Conservation (phyloP, 2,113 vertebrate genomes). For the Rhegmatorhina hoffmannsi region DNA sequence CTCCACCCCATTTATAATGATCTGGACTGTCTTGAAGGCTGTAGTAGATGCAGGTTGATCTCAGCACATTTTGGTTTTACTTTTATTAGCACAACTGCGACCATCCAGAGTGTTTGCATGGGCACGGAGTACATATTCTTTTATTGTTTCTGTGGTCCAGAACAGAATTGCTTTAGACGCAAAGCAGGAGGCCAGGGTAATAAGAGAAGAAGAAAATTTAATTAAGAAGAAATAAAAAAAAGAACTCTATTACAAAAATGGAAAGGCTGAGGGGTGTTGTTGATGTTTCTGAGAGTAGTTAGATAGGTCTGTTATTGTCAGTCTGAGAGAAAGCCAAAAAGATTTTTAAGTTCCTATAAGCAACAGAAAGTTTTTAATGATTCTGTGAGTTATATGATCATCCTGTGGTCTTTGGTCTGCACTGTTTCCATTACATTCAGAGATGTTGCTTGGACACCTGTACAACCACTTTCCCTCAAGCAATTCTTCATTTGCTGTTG, state of each 20-base stretch:
- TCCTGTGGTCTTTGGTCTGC: not conserved
- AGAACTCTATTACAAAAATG: not conserved
- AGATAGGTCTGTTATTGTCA: not conserved
- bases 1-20: not conserved
- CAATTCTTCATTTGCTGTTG: not conserved
- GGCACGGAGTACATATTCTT: not conserved
- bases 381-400: not conserved
- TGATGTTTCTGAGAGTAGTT: constrained; percentile 2
- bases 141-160: not conserved
- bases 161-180: not conserved
- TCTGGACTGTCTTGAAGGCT: not conserved
- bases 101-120: not conserved
- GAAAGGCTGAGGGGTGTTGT: not conserved
- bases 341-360: not conserved
- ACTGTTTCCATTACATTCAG: not conserved
- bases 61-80: not conserved
- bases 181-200: not conserved
- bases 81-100: not conserved
- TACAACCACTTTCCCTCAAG: not conserved
- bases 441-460: not conserved
- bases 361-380: not conserved
- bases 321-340: constrained; percentile 3
- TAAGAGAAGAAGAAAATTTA: constrained; percentile 31
- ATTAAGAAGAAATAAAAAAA: not conserved
- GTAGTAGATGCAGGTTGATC: constrained; percentile 35